Conservation (phyloP, 2,797 vertebrate species). For the Pseudochaenichthys georgianus region DNA sequence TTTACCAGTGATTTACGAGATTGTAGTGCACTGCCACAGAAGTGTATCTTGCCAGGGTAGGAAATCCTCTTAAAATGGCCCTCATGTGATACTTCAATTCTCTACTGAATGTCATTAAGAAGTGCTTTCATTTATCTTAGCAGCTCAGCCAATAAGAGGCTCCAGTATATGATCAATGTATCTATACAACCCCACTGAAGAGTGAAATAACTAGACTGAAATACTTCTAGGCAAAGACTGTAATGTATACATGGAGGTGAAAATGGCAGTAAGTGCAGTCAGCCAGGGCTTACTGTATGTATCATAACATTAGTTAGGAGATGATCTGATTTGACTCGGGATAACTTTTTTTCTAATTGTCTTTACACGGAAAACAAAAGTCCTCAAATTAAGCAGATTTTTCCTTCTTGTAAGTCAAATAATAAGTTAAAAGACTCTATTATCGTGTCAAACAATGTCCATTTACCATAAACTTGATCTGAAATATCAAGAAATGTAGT, state of each 20-base stretch:
- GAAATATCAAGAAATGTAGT: background rate
- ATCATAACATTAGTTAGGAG: background rate
- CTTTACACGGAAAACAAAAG: background rate
- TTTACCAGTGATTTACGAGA: background rate
- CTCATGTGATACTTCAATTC: background rate
- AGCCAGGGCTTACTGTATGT: background rate
- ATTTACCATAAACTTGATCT: background rate
- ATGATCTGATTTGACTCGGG: background rate
- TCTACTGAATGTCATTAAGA: background rate
- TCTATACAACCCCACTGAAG: background rate
- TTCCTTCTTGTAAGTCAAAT: constrained; percentile 13
- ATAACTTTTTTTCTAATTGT: background rate
- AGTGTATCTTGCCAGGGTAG: background rate
- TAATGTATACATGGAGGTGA: background rate
- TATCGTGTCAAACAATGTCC: background rate
- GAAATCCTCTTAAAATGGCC: background rate
- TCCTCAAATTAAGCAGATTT: constrained; percentile 21
- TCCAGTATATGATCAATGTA: background rate
- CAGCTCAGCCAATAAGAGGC: background rate
- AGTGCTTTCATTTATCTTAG: background rate
- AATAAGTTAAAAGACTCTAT: background rate
- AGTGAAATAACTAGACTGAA: background rate
- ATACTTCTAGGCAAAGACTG: background rate
- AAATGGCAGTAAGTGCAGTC: background rate
- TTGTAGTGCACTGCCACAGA: background rate